phyloP scores from a whole-genome alignment of 2,113 vertebrate species.

The Cheilinus undulatus region DNA sequence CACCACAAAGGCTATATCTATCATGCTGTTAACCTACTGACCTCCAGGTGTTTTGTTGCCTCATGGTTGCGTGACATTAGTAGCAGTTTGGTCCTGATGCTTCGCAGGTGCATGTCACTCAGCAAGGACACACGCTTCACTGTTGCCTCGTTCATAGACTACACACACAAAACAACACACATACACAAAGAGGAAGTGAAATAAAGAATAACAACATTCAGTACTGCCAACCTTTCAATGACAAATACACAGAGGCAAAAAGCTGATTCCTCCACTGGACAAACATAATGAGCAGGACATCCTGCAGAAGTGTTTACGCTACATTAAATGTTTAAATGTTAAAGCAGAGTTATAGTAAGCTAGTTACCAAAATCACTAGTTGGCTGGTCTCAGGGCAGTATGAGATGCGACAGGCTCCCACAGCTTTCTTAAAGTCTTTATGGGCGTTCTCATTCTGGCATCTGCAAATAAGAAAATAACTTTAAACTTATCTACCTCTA shows the following conservation, averaged over 20 bases:
- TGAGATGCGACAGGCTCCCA: slow-evolving; percentile 88
- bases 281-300: neutral
- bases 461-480: slow-evolving; percentile 69
- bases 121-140: slow-evolving; percentile 90
- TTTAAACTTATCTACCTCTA: neutral
- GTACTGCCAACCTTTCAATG: neutral
- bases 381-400: slow-evolving; percentile 86
- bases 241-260: neutral
- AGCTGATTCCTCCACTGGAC: neutral
- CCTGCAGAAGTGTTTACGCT: neutral
- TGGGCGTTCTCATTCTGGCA: slow-evolving; percentile 89
- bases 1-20: neutral
- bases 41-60: slow-evolving; percentile 93
- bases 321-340: slow-evolving; percentile 11
- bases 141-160: slow-evolving; percentile 90
- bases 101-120: slow-evolving; percentile 93
- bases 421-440: slow-evolving; percentile 93
- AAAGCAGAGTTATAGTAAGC: neutral
- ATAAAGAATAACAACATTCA: neutral
- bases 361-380: slow-evolving; percentile 87
- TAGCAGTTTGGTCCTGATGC: slow-evolving; percentile 91
- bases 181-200: neutral
- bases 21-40: slow-evolving; percentile 50
- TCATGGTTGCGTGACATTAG: slow-evolving; percentile 92
- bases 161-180: slow-evolving; percentile 23